Conservation (phyloP, 2,888 invertebrate species). For the Amaurobius ferox region DNA sequence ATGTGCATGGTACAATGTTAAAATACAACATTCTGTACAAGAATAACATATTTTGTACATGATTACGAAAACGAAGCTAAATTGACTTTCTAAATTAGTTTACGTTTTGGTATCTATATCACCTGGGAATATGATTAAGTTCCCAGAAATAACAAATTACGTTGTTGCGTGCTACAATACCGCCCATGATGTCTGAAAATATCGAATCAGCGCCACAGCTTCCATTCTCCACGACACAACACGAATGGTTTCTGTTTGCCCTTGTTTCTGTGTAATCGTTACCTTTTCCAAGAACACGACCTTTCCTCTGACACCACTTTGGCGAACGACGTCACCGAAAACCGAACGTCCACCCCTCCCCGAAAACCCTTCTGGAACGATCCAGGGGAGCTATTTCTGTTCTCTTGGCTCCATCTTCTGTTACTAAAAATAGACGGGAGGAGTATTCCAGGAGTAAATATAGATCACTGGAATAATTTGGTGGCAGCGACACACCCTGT, state of each 20-base stretch:
- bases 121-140: too few species aligned
- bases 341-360: conserved; percentile 20
- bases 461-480: conserved; percentile 24
- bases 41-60: too few species aligned
- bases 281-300: conserved; percentile 3
- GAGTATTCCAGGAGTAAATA: conserved; percentile 33
- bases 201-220: too few species aligned
- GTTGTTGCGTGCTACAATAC: too few species aligned
- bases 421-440: conserved; percentile 41
- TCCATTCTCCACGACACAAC: too few species aligned
- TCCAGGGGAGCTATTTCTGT: conserved; percentile 35
- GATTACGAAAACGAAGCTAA: too few species aligned
- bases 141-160: too few species aligned
- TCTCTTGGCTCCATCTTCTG: conserved; percentile 10
- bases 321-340: conserved; percentile 34
- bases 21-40: too few species aligned
- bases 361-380: background rate
- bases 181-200: too few species aligned
- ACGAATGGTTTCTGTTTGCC: conserved; percentile 7
- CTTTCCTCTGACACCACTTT: background rate
- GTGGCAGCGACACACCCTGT: conserved; percentile 31
- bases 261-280: background rate
- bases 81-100: too few species aligned
- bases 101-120: too few species aligned
- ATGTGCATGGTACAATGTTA: too few species aligned